Evolutionary conservation across 2,797 vertebrate genomes (phyloP), one percentile per base, ranked within the genome.

Genomic region (Antrozous pallidus): DNA sequence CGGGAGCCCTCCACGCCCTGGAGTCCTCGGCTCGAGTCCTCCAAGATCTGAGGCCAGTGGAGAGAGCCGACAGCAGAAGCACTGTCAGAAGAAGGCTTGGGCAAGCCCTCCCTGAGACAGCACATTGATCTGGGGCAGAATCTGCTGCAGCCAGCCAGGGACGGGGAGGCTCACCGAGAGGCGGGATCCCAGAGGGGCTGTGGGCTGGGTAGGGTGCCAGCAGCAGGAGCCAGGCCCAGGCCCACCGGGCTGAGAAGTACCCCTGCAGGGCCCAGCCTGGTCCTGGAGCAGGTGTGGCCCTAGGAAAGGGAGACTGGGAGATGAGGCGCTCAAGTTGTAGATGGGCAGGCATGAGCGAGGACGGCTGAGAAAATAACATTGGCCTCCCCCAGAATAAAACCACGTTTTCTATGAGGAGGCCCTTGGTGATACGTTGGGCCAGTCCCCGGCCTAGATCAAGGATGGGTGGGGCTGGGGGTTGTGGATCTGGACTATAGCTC

Each of bases 11-110:
- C 98, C 1, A 97, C 99, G 0, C 99, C 99, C 0, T 99, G 99
- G 99, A 99, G 99, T 28, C 99, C 99, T 81, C 98, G 99, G 86
- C 99, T 99, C 0, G 99, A 99, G 97, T 99, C 99, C 28, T 99
- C 99, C 0, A 99, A 99, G 98, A 99, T 99, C 98, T 99, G 98
- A 99, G 98, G 97, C 9, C 11, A 47, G 74, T 63, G 24, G 89
- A 85, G 31, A 0, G 81, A 92, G 96, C 93, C 65, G 95, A 69
- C 49, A 81, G 93, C 81, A 58, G 86, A 69, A 77, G 69, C 71
- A 80, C 94, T 71, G 93, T 92, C 97, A 90, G 96, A 94, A 95
- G 84, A 71, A 13, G 73, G 95, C 94, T 93, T 90, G 91, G 93
- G 90, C 80, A 49, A 94, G 79, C 77, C 49, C 4, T 24, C 78